Conservation (phyloP, 2,113 vertebrate species). For the Anas platyrhynchos region DNA sequence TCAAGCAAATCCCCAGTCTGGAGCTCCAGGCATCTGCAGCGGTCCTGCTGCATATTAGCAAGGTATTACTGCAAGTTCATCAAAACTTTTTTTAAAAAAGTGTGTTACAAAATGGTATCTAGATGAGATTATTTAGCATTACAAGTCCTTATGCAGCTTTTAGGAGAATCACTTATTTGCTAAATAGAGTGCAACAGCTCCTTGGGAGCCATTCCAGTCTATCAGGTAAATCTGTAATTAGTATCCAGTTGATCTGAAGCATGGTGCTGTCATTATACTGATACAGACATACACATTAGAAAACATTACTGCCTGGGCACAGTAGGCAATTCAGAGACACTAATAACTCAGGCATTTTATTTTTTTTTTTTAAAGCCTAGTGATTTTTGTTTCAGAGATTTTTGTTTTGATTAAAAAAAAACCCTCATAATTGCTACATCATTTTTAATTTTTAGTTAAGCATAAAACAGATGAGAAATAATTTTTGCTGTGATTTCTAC, state of each 20-base stretch:
- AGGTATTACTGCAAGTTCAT: background rate
- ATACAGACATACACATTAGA: slow-evolving; percentile 19
- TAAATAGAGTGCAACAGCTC: slow-evolving; percentile 40
- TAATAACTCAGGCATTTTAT: background rate
- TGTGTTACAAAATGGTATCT: background rate
- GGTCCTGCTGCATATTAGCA: background rate
- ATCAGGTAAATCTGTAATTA: slow-evolving; percentile 65
- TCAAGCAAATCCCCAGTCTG: rapidly evolving
- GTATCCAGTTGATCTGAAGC: slow-evolving; percentile 47
- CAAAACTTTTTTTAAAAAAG: background rate
- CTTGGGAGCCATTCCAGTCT: slow-evolving; percentile 48
- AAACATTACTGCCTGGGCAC: slow-evolving; percentile 35
- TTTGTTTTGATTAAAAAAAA: background rate
- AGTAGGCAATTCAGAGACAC: slow-evolving; percentile 15
- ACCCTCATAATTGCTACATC: background rate
- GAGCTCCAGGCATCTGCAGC: background rate
- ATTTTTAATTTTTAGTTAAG: slow-evolving; percentile 25
- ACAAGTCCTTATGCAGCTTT: slow-evolving; percentile 1
- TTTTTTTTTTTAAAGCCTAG: slow-evolving; percentile 7
- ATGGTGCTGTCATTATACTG: slow-evolving; percentile 26
- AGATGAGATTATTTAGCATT: slow-evolving; percentile 9
- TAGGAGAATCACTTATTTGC: slow-evolving; percentile 3
- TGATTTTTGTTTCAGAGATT: background rate
- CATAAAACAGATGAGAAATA: background rate
- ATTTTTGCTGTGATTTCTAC: background rate